A percentile compares a stretch with the other conserved stretches of the same genome.
Evolutionary conservation across 2,888 invertebrate genomes (phyloP).

Genomic region (Amphipoea oculea): DNA sequence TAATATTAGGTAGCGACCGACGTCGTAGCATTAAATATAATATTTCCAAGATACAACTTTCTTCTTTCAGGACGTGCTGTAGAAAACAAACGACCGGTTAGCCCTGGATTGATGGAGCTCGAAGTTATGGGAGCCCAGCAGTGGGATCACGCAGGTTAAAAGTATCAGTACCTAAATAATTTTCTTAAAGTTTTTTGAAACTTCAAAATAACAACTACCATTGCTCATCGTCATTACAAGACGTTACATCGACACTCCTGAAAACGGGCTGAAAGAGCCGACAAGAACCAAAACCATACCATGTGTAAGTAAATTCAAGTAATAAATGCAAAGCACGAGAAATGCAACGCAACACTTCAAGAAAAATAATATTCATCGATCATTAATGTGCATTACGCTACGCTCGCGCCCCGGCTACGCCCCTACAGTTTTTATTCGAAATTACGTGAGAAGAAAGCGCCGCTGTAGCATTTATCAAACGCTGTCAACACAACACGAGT

Average conservation of each 20-base stretch:
- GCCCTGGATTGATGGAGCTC: no score
- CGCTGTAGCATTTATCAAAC: slow-evolving; percentile 62
- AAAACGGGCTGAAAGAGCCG: background rate
- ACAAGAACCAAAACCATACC: background rate
- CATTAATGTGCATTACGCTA: slow-evolving; percentile 47
- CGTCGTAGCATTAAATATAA: background rate
- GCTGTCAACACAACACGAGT: slow-evolving; percentile 59
- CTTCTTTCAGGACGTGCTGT: no score
- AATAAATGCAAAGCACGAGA: slow-evolving; percentile 22
- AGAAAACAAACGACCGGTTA: no score
- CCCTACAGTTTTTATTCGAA: slow-evolving; percentile 49
- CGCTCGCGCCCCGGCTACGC: slow-evolving; percentile 14
- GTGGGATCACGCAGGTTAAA: no score
- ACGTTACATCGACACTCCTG: background rate
- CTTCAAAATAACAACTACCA: background rate
- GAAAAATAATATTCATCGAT: slow-evolving; percentile 48
- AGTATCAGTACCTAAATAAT: no score
- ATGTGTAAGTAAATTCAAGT: slow-evolving; percentile 9
- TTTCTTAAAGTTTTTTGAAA: background rate
- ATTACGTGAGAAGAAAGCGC: slow-evolving; percentile 60
- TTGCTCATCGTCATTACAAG: background rate
- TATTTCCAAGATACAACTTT: background rate
- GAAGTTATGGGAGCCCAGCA: no score
- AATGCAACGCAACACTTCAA: slow-evolving; percentile 22
- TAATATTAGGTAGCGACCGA: background rate